Evolutionary conservation across 2,797 vertebrate species (phyloP).

Genomic region (Cyclopterus lumpus): DNA sequence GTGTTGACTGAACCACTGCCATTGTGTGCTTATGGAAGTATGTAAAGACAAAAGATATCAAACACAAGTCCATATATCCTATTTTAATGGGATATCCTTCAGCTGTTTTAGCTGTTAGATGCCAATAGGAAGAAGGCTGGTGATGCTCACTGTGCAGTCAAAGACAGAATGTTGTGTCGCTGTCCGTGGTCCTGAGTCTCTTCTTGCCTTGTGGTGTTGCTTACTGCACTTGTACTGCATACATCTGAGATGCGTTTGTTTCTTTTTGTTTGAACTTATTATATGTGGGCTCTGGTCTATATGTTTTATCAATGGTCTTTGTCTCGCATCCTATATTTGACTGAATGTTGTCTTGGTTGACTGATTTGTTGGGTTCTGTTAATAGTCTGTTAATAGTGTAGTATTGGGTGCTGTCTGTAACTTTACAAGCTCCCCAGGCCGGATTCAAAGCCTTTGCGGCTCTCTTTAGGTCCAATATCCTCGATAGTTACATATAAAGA

Average conservation of each 20-base stretch:
- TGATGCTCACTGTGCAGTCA: background rate
- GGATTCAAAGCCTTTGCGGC: background rate
- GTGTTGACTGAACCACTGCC: background rate
- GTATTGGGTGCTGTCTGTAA: background rate
- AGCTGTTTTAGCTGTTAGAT: background rate
- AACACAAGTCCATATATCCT: background rate
- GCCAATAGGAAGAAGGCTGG: background rate
- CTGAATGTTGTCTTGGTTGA: background rate
- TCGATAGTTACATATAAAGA: no score
- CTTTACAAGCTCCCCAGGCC: background rate
- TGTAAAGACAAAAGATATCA: no score
- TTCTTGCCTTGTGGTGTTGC: background rate
- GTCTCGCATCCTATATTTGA: background rate
- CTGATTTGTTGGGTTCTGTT: background rate
- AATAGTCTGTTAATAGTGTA: background rate
- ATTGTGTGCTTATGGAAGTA: background rate
- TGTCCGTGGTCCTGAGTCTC: conserved; percentile 19
- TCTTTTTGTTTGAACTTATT: background rate
- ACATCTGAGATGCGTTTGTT: background rate
- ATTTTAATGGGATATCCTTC: background rate
- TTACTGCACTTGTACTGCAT: background rate
- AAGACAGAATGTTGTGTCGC: background rate
- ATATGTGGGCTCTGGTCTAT: background rate
- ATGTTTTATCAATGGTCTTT: background rate
- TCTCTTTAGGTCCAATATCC: no score